These are phyloP conservation scores for Drosophila pegasa DNA, from an alignment of 2,888 invertebrate genomes.

Conservation along the genomic window DNA sequence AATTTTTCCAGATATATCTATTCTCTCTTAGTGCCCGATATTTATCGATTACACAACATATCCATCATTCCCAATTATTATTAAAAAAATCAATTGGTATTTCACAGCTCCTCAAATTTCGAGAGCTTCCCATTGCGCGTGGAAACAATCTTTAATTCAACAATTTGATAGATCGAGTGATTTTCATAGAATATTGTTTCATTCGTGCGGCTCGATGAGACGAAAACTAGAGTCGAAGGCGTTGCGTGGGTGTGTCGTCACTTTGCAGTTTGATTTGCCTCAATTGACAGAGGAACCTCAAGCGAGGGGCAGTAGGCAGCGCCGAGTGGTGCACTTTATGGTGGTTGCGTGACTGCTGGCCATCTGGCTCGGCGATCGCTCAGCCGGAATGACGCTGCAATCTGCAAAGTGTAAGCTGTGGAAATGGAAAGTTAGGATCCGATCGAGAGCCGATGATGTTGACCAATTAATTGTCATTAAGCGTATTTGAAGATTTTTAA, in stretches of 20 bases:
- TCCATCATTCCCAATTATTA: neutral
- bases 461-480: slow-evolving; percentile 81
- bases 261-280: slow-evolving; percentile 69
- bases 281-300: slow-evolving; percentile 66
- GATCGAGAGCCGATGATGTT: slow-evolving; percentile 63
- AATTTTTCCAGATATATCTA: too few relatives aligned
- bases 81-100: neutral
- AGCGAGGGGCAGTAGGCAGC: slow-evolving; percentile 11
- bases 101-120: too few relatives aligned
- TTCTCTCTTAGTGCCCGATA: too few relatives aligned
- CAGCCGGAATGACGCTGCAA: slow-evolving; percentile 49
- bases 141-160: slow-evolving; percentile 13
- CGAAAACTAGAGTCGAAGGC: slow-evolving; percentile 39
- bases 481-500: slow-evolving; percentile 81
- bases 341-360: slow-evolving; percentile 75
- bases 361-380: slow-evolving; percentile 58
- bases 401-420: slow-evolving; percentile 50
- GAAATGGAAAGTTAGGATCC: slow-evolving; percentile 33
- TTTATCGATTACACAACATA: too few relatives aligned
- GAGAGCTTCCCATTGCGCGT: neutral
- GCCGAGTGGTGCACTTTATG: slow-evolving; percentile 52
- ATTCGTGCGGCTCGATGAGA: slow-evolving; percentile 14
- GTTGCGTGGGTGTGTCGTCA: slow-evolving; percentile 60
- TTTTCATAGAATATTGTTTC: slow-evolving; percentile 34
- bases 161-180: slow-evolving; percentile 33